Evolutionary conservation across 2,888 invertebrate species (phyloP).

Genomic region (Schizotus pectinicornis): DNA sequence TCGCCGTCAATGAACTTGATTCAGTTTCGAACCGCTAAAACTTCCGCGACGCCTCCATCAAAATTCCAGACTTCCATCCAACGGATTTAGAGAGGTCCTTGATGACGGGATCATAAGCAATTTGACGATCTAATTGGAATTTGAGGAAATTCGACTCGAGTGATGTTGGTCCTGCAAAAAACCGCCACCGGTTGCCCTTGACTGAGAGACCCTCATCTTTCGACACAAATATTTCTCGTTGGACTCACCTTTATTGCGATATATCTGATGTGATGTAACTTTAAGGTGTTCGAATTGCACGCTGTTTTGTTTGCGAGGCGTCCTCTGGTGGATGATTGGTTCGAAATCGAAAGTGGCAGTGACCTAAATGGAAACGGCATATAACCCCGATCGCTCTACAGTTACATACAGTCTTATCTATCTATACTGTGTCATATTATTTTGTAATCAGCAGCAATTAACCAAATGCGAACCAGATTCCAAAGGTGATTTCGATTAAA

Average conservation of each 20-base stretch:
- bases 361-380: conserved; percentile 33
- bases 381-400: not conserved
- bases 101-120: too few relatives aligned
- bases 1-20: too few relatives aligned
- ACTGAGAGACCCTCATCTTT: conserved; percentile 28
- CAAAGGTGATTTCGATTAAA: conserved; percentile 37
- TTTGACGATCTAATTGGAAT: too few relatives aligned
- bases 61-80: too few relatives aligned
- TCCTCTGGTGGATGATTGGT: not conserved
- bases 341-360: conserved; percentile 42
- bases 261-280: conserved; percentile 7
- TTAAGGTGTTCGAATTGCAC: not conserved
- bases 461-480: conserved; percentile 28
- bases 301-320: not conserved
- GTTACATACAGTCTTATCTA: conserved; percentile 3
- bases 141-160: too few relatives aligned
- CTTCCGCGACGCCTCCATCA: too few relatives aligned
- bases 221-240: conserved; percentile 10
- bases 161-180: too few relatives aligned
- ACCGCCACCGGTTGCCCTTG: conserved; percentile 15
- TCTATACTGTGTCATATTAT: not conserved
- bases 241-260: conserved; percentile 20
- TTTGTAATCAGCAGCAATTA: conserved; percentile 28
- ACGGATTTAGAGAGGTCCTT: too few relatives aligned
- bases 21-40: too few relatives aligned